Conservation (phyloP, 23 tunicate genomes). For the Ciona savignyi region DNA sequence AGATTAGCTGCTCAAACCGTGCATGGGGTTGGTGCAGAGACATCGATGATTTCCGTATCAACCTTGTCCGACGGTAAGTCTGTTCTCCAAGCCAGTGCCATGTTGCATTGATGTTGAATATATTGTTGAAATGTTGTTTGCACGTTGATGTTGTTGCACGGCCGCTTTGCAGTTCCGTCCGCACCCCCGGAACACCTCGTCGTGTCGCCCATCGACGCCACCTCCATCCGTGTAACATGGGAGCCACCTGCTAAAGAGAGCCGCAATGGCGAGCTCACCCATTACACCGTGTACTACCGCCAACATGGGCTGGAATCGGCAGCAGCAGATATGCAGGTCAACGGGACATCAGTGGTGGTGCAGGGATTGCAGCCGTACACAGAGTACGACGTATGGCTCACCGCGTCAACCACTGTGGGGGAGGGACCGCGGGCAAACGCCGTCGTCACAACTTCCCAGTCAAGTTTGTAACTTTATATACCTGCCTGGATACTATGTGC, state of each 20-base stretch:
- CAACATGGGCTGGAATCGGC: not conserved
- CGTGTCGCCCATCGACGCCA: constrained; percentile 24
- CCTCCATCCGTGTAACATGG: constrained; percentile 48
- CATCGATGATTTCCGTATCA: constrained; percentile 39
- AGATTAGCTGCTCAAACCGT: constrained; percentile 50
- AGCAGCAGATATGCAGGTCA: not conserved
- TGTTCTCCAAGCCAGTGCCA: too few relatives aligned
- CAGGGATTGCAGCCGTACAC: constrained; percentile 44
- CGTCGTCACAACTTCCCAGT: constrained; percentile 29
- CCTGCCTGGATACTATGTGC: not conserved
- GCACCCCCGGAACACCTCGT: constrained; percentile 71
- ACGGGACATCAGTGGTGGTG: constrained; percentile 15
- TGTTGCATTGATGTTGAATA: too few relatives aligned
- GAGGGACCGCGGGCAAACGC: constrained; percentile 70
- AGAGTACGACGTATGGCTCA: constrained; percentile 46
- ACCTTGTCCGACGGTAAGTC: constrained; percentile 58
- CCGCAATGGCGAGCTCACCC: constrained; percentile 47
- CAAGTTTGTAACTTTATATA: constrained; percentile 26
- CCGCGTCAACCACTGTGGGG: constrained; percentile 67
- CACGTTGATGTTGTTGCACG: not conserved
- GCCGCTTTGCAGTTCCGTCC: constrained; percentile 48
- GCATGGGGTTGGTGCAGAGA: constrained; percentile 44
- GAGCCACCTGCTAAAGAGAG: constrained; percentile 20
- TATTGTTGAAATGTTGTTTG: not conserved
- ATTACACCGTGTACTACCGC: constrained; percentile 26